phyloP scores from a whole-genome alignment of 2,113 vertebrate species.

The Ctenodactylus gundi region DNA sequence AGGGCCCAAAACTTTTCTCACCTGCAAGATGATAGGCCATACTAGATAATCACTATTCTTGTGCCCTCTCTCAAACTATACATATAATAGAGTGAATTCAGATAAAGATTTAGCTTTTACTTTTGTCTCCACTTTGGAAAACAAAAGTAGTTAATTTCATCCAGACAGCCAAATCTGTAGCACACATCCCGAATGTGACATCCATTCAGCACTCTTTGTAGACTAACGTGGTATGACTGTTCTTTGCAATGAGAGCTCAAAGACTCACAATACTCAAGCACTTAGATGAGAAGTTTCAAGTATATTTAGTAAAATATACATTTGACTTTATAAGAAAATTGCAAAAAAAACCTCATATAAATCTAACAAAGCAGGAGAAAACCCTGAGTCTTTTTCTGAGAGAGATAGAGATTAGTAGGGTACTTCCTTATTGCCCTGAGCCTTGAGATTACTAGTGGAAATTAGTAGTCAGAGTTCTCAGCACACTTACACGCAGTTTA shows the following conservation, averaged over 20 bases:
- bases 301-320: not conserved
- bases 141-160: conserved; percentile 14
- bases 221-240: not conserved
- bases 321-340: not conserved
- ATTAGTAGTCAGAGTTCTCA: not conserved
- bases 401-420: too few species aligned
- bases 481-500: not conserved
- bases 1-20: too few species aligned
- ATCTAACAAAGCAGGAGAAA: not conserved
- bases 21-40: not conserved
- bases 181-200: not conserved
- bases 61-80: not conserved
- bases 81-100: not conserved
- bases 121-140: conserved; percentile 9
- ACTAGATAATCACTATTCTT: not conserved
- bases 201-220: conserved; percentile 9
- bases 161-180: not conserved
- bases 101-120: not conserved
- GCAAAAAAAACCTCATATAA: not conserved
- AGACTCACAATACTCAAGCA: not conserved
- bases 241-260: not conserved
- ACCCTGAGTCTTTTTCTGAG: not conserved
- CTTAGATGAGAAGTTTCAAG: not conserved
- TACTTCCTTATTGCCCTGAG: too few species aligned
- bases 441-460: not conserved